Evolutionary conservation across 1,140 invertebrate genomes (phyloP).

Genomic region (Artemia franciscana): DNA sequence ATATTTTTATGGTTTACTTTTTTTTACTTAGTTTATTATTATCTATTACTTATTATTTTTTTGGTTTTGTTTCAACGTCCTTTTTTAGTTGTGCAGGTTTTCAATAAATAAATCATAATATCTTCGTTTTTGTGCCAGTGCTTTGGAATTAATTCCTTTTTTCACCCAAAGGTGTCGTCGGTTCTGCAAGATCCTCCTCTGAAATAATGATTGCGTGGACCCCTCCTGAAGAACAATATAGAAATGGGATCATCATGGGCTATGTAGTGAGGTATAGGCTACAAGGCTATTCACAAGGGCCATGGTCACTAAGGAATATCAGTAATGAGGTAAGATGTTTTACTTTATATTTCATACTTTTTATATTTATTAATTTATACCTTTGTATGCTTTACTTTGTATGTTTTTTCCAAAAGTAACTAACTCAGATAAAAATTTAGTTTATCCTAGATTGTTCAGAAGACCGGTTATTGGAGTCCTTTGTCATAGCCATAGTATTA

Average conservation of each 20-base stretch:
- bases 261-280: conserved; percentile 77
- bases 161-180: conserved; percentile 65
- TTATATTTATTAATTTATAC: not conserved
- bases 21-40: too few relatives aligned
- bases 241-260: conserved; percentile 81
- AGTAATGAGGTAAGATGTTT: conserved; percentile 54
- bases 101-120: too few relatives aligned
- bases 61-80: too few relatives aligned
- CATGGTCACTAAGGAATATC: conserved; percentile 70
- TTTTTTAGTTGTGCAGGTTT: too few relatives aligned
- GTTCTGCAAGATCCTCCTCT: conserved; percentile 67
- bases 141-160: not conserved
- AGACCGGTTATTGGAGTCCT: too few relatives aligned
- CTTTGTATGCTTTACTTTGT: not conserved
- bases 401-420: too few relatives aligned
- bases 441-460: not conserved
- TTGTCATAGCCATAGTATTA: too few relatives aligned
- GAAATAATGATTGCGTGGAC: conserved; percentile 97
- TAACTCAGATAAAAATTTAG: too few relatives aligned
- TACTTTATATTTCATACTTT: too few relatives aligned
- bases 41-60: too few relatives aligned
- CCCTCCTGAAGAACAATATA: conserved; percentile 66
- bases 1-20: too few relatives aligned
- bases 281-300: conserved; percentile 57
- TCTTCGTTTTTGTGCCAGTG: too few relatives aligned